phyloP scores from a whole-genome alignment of 2,888 invertebrate species.

The Zootermopsis nevadensis region DNA sequence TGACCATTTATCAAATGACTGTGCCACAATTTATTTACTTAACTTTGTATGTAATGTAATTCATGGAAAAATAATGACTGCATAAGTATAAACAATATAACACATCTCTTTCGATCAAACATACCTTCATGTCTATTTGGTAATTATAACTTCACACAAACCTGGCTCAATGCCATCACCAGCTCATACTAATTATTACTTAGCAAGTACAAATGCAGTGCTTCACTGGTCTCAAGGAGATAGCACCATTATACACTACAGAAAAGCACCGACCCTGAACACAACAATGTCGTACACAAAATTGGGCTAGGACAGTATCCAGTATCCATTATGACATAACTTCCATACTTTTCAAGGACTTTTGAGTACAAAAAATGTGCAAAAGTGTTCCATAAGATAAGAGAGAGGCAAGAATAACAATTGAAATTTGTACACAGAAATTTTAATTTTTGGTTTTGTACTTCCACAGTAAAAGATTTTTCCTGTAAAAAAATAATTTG shows the following conservation, averaged over 20 bases:
- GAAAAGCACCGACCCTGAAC: too few relatives aligned
- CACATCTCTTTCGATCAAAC: not conserved
- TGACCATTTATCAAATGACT: not conserved
- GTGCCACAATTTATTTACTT: not conserved
- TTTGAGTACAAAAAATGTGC: too few relatives aligned
- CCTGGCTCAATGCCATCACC: slow-evolving; percentile 16
- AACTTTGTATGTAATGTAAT: not conserved
- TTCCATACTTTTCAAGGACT: too few relatives aligned
- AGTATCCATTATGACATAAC: too few relatives aligned
- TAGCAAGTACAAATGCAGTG: not conserved
- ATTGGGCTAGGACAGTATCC: too few relatives aligned
- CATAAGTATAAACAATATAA: slow-evolving; percentile 13
- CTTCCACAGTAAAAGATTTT: too few relatives aligned
- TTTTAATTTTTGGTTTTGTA: too few relatives aligned
- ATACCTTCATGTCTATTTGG: not conserved
- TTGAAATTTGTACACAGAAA: too few relatives aligned
- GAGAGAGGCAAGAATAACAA: too few relatives aligned
- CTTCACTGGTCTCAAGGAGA: not conserved
- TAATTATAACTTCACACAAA: not conserved
- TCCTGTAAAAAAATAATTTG: too few relatives aligned
- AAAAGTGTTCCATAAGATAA: too few relatives aligned
- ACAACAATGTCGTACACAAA: too few relatives aligned
- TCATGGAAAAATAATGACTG: not conserved
- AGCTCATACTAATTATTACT: slow-evolving; percentile 3
- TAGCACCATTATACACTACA: not conserved